Percentiles rank a stretch among this genome's conserved stretches.
Conservation (phyloP, 1,140 invertebrate genomes). For the Battus philenor region DNA sequence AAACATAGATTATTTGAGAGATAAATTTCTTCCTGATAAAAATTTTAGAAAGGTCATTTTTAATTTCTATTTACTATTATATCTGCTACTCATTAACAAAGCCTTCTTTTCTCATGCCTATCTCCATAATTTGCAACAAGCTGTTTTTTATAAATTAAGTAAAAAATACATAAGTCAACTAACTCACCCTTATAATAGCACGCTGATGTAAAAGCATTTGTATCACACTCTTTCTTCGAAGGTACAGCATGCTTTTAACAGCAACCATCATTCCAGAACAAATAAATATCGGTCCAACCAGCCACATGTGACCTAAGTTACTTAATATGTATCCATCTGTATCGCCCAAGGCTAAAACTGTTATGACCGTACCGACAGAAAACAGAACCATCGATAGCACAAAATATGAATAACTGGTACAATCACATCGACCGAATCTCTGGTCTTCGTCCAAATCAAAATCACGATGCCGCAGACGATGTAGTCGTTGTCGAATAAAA, state of each 20-base stretch:
- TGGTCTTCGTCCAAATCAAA: slow-evolving; percentile 78
- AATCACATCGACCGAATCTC: slow-evolving; percentile 79
- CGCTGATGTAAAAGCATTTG: slow-evolving; percentile 80
- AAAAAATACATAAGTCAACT: slow-evolving; percentile 17
- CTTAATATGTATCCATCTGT: slow-evolving; percentile 77
- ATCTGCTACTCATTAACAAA: no score
- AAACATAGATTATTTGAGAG: slow-evolving; percentile 5
- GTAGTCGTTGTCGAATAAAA: slow-evolving; percentile 77
- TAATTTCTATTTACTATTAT: no score
- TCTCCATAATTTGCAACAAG: no score
- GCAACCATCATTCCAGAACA: slow-evolving; percentile 83
- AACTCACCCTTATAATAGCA: slow-evolving; percentile 78
- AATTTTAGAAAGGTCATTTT: no score
- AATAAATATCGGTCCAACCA: slow-evolving; percentile 82
- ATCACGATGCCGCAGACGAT: slow-evolving; percentile 77
- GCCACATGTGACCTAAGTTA: slow-evolving; percentile 82
- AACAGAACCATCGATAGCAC: slow-evolving; percentile 79
- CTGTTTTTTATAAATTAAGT: no score
- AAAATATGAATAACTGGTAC: slow-evolving; percentile 81
- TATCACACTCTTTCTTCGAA: slow-evolving; percentile 80
- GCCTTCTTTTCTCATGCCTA: no score
- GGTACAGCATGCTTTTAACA: slow-evolving; percentile 81
- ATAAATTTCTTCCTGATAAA: slow-evolving; percentile 6
- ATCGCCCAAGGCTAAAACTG: slow-evolving; percentile 79
- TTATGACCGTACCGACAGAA: slow-evolving; percentile 80